Conservation (phyloP, 2,888 invertebrate genomes). For the Netelia fuscicornis region DNA sequence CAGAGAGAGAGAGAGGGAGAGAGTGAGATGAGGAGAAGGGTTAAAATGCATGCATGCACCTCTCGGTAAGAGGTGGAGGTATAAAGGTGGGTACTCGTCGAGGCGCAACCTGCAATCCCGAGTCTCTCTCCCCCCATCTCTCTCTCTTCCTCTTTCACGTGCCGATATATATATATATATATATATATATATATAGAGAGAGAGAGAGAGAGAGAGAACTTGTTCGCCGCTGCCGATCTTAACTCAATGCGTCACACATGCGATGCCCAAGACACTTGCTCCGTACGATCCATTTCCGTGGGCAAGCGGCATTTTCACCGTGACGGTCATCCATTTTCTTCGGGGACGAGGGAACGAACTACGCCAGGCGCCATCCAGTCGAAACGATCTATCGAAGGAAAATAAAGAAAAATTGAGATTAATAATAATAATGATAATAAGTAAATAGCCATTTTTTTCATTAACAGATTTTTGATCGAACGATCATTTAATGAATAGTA, state of each 20-base stretch:
- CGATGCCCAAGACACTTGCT: conserved; percentile 28
- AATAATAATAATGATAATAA: no score
- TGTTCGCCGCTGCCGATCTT: conserved; percentile 9
- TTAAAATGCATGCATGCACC: conserved; percentile 70
- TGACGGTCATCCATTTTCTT: conserved; percentile 5
- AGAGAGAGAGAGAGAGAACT: conserved; percentile 65
- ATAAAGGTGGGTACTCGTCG: conserved; percentile 30
- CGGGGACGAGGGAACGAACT: no score
- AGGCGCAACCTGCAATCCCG: conserved; percentile 34
- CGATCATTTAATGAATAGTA: no score
- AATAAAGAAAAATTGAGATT: background rate
- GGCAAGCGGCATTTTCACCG: background rate
- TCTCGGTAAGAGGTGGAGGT: conserved; percentile 23
- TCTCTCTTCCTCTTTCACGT: conserved; percentile 52
- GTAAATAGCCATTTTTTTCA: no score
- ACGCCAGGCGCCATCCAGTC: no score
- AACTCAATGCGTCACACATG: conserved; percentile 39
- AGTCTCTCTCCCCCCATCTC: conserved; percentile 45
- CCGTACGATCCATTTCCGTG: conserved; percentile 12
- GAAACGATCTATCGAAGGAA: background rate
- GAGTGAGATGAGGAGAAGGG: conserved; percentile 52
- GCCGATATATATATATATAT: conserved; percentile 26
- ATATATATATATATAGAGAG: background rate
- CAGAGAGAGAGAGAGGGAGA: no score
- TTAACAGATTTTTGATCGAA: no score